Evolutionary conservation across 2,113 vertebrate genomes (phyloP).

Genomic region (Hiodon alosoides): DNA sequence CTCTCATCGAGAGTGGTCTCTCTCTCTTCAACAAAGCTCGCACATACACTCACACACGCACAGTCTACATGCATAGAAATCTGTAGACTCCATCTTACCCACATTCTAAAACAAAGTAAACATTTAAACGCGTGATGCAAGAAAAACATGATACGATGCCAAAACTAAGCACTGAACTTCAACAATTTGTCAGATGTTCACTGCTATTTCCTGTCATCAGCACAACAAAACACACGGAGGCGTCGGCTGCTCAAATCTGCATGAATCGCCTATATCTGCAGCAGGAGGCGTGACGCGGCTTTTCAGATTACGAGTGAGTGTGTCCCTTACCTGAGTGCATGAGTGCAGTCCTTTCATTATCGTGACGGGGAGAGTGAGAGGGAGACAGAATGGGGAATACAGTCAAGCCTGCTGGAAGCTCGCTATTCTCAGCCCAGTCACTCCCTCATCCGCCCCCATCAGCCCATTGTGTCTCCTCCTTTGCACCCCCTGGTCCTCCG

Average conservation of each 20-base stretch:
- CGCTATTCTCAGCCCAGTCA: background rate
- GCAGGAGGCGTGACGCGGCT: too few relatives aligned
- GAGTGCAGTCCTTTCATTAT: conserved; percentile 27
- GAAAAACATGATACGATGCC: too few relatives aligned
- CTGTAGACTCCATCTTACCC: background rate
- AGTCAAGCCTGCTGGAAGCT: conserved; percentile 2
- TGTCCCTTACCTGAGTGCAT: conserved; percentile 26
- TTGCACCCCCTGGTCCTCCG: background rate
- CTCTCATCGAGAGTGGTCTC: background rate
- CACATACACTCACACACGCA: background rate
- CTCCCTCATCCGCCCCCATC: background rate
- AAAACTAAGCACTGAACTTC: background rate
- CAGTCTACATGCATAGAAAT: background rate
- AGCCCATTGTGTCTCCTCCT: background rate
- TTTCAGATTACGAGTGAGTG: background rate
- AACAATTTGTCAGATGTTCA: background rate
- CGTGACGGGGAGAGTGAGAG: background rate
- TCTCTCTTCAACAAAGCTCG: background rate
- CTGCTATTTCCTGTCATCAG: too few relatives aligned
- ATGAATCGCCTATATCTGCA: background rate
- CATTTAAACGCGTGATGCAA: background rate
- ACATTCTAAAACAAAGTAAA: background rate
- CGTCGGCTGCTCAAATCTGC: background rate
- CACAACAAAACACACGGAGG: too few relatives aligned
- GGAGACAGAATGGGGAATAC: background rate